Evolutionary conservation across 2,113 vertebrate genomes (phyloP), one percentile per base, ranked within the genome.

Genomic region (Lepus timidus): DNA sequence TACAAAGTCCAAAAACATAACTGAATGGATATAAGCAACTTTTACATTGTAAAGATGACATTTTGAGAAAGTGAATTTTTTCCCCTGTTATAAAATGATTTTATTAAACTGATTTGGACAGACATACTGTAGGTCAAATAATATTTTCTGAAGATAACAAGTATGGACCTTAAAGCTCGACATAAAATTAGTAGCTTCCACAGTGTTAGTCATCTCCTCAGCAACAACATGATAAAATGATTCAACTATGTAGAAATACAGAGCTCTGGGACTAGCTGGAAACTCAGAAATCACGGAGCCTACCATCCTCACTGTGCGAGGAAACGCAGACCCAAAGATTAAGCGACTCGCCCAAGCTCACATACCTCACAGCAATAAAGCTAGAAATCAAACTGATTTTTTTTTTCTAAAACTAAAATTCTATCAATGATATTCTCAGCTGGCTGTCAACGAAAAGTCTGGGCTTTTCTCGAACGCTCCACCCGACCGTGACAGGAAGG

Each of bases 221-320:
- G 95, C 92, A 96, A 97, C 95, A 94, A 92, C 94, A 95, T 96
- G 95, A 96, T 97, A 96, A 97, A 97, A 97, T 97, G 97, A 97
- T 94, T 94, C 96, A 95, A 96, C 96, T 96, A 96, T 96, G 96
- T 96, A 97, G 96, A 96, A 97, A 96, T 96, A 96, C 95, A 97
- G 96, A 97, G 96, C 96, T 97, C 97, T 97, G 97, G 95, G 90
- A 96, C 96, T 96, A 95, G 58, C 91, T 92, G 93, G 92, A 95
- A 95, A 94, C 93, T 96, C 4, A 29, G 93, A 92, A 95, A 95
- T 96, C 88, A 49, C 88, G 76, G 51, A 75, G 97, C 70, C 94
- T 90, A 94, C 94, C 81, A 29, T 92, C 79, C 92, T 96, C 92
- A 61, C 93, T 83, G 33, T 27, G 81, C 92, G 85, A 97, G 96